These are phyloP conservation scores for Corvus cornix DNA, from an alignment of 2,113 vertebrate species.

Conservation along the genomic window DNA sequence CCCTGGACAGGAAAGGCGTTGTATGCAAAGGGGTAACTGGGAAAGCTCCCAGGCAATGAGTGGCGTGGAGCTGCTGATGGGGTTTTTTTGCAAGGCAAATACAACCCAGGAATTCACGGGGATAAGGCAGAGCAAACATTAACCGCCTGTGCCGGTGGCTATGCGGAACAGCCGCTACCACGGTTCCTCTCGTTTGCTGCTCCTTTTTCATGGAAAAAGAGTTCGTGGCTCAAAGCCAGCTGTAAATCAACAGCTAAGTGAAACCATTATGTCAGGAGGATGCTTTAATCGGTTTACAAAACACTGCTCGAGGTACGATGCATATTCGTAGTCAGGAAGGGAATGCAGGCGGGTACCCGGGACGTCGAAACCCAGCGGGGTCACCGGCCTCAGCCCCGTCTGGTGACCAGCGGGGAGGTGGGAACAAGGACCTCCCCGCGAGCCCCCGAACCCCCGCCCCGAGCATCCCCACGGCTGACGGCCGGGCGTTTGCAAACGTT, in stretches of 20 bases:
- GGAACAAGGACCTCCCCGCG: not conserved
- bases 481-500: not conserved
- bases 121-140: not conserved
- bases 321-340: not conserved
- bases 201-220: not conserved
- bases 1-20: not conserved
- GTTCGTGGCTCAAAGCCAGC: constrained; percentile 14
- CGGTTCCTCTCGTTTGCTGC: not conserved
- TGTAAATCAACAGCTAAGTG: constrained; percentile 20
- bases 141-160: not conserved
- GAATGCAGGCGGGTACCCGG: not conserved
- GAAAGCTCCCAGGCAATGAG: not conserved
- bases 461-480: not conserved
- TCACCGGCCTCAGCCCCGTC: not conserved
- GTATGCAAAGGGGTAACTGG: not conserved
- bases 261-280: constrained; percentile 8
- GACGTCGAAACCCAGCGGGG: not conserved
- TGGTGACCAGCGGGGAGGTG: too few relatives aligned
- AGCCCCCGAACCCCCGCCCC: too few relatives aligned
- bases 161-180: not conserved
- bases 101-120: not conserved
- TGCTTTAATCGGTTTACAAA: not conserved
- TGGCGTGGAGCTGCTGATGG: not conserved
- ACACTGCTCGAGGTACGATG: not conserved
- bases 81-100: not conserved